phyloP scores from a whole-genome alignment of 2,888 invertebrate genomes.

The Drosophila peninsularis region DNA sequence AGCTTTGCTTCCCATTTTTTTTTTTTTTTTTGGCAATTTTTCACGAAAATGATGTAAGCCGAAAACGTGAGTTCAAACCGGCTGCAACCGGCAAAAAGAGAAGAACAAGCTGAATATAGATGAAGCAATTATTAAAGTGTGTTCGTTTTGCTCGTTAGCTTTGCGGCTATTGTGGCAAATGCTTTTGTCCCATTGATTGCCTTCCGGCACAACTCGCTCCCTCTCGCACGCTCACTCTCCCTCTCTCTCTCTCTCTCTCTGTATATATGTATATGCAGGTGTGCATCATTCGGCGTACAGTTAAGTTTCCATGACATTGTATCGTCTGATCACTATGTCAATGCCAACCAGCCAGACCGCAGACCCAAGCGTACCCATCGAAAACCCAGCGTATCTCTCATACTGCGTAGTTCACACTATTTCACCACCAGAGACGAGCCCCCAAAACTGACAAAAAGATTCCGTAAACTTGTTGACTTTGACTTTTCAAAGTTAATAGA shows the following conservation, averaged over 20 bases:
- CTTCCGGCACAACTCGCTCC: constrained; percentile 51
- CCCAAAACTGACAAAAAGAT: constrained; percentile 54
- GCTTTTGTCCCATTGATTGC: constrained; percentile 46
- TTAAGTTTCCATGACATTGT: constrained; percentile 52
- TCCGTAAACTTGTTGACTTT: constrained; percentile 20
- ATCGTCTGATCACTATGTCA: constrained; percentile 10
- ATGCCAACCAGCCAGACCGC: neutral
- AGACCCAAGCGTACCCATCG: neutral
- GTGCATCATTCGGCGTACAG: constrained; percentile 28
- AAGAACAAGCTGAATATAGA: constrained; percentile 19
- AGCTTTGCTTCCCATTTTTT: neutral
- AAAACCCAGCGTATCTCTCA: constrained; percentile 2
- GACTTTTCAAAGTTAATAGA: constrained; percentile 16
- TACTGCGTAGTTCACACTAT: constrained; percentile 42
- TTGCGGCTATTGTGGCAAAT: constrained; percentile 26
- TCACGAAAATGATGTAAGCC: constrained; percentile 66
- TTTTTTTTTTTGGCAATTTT: constrained; percentile 31
- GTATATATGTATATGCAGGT: neutral
- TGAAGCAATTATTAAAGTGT: constrained; percentile 65
- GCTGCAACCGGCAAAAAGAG: constrained; percentile 55
- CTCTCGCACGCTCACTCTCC: neutral
- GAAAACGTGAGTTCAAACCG: constrained; percentile 55
- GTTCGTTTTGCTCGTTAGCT: constrained; percentile 24
- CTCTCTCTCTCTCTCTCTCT: neutral
- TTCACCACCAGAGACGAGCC: constrained; percentile 75